Percentiles rank a stretch among this genome's conserved stretches.
Evolutionary conservation across 1,140 invertebrate species (phyloP).

Genomic region (Diplogasteroides magnus): DNA sequence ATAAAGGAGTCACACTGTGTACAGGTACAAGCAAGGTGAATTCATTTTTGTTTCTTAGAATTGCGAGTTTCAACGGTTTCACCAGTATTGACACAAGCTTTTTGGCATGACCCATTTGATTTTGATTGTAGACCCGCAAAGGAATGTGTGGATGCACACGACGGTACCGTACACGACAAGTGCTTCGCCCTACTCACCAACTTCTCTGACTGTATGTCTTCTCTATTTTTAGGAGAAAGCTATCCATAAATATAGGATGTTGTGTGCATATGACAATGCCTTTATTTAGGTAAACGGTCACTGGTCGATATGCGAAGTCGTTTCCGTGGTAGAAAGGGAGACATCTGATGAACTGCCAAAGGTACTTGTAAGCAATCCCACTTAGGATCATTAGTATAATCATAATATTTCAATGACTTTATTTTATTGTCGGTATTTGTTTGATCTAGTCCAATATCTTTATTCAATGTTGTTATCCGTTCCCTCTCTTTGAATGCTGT

Average conservation of each 20-base stretch:
- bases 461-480: too few species aligned
- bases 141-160: slow-evolving; percentile 40
- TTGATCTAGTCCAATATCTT: too few species aligned
- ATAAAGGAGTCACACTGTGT: slow-evolving; percentile 43
- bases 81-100: neutral
- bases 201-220: slow-evolving; percentile 45
- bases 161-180: slow-evolving; percentile 41
- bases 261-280: slow-evolving; percentile 2
- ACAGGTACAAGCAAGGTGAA: slow-evolving; percentile 27
- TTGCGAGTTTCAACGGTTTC: neutral
- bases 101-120: too few species aligned
- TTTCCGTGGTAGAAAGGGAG: slow-evolving; percentile 43
- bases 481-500: too few species aligned
- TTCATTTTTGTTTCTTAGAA: slow-evolving; percentile 5
- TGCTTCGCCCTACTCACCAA: slow-evolving; percentile 36
- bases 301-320: slow-evolving; percentile 42
- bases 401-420: too few species aligned
- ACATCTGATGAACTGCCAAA: slow-evolving; percentile 29
- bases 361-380: too few species aligned
- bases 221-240: too few species aligned
- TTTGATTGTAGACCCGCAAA: slow-evolving; percentile 39
- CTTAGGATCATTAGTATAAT: too few species aligned
- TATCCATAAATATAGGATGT: slow-evolving; percentile 22
- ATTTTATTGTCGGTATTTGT: too few species aligned
- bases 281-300: neutral